phyloP scores from a whole-genome alignment of 2,888 invertebrate genomes.

The Sinhomidia bicolor region DNA sequence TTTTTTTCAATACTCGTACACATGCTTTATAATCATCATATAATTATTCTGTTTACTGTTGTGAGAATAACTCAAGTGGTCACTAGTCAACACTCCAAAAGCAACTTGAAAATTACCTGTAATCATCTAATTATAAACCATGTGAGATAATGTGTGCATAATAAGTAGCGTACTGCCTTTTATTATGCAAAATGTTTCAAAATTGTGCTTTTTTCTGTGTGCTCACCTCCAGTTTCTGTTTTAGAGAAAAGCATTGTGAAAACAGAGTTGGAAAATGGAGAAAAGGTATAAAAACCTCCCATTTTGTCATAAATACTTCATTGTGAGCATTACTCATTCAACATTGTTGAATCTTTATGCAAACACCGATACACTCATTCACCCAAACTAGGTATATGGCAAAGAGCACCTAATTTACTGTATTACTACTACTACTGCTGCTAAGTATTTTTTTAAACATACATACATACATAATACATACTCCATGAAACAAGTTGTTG shows the following conservation, averaged over 20 bases:
- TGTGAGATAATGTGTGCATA: too few relatives aligned
- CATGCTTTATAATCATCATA: slow-evolving; percentile 31
- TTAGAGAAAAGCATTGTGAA: background rate
- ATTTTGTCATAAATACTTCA: slow-evolving; percentile 76
- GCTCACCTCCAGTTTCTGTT: background rate
- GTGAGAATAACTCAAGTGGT: slow-evolving; percentile 34
- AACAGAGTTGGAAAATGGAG: slow-evolving; percentile 1
- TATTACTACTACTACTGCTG: too few relatives aligned
- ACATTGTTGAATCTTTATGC: slow-evolving; percentile 11
- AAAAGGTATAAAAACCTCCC: slow-evolving; percentile 59
- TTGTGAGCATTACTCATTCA: slow-evolving; percentile 75
- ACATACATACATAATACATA: background rate
- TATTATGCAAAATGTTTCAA: background rate
- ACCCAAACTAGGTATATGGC: background rate
- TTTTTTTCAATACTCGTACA: background rate
- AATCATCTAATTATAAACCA: background rate
- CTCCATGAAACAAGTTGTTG: slow-evolving; percentile 23
- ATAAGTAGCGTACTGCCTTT: background rate
- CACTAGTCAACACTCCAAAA: slow-evolving; percentile 33
- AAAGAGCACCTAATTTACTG: background rate
- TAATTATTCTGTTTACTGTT: slow-evolving; percentile 39
- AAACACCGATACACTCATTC: background rate
- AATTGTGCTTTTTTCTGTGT: background rate
- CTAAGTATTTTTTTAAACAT: too few relatives aligned
- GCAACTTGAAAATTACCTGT: background rate